Base-by-base conservation (phyloP, 2,888 invertebrate species). In the Cephus sareptanus region DNA sequence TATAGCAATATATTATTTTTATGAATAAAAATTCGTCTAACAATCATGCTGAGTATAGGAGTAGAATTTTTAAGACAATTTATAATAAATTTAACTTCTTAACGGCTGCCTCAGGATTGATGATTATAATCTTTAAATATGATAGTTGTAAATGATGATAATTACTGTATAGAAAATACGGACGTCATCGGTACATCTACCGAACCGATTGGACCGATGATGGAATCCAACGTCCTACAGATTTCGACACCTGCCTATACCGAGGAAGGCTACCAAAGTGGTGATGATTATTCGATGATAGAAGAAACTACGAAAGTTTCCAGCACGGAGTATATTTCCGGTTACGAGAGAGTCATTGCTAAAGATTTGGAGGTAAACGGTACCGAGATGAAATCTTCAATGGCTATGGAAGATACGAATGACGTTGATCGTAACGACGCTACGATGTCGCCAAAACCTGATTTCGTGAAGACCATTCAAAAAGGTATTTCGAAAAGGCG, bases 401-500 rank as follows among this genome's bases (percentile, higher is more conserved):
- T 40, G 1, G 4, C 40, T 6, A 1, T 6, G 40, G 40, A 40
- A 40, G 40, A 15, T 40, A 40, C 40, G 40, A 40, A 40, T 2
- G 40, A 15, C 4, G 15, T 40, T 15, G 40, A 40, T 40, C 15
- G 15, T 40, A 15, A 15, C 4, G 40, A 76, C 13, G 81, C 80
- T 70, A 73, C 81, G 1, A 78, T 79, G 23, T 78, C 85, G 23
- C 81, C 88, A 13, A 86, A 87, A 79, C 84, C 83, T 4, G 86
- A 88, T 78, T 89, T 86, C 76, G 87, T 87, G 0, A 88, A 89
- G 69, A 89, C 85, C 35, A 74, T 85, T 69, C 84, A 82, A 73
- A 87, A 85, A 85, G 88, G 89, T 88, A 77, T 15, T 40, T 69
- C 69, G 34, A 33, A 37, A 15, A 1, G 33, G 33, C 33, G 35